phyloP scores from a whole-genome alignment of 2,113 vertebrate species.

The Grammomys dolichurus region DNA sequence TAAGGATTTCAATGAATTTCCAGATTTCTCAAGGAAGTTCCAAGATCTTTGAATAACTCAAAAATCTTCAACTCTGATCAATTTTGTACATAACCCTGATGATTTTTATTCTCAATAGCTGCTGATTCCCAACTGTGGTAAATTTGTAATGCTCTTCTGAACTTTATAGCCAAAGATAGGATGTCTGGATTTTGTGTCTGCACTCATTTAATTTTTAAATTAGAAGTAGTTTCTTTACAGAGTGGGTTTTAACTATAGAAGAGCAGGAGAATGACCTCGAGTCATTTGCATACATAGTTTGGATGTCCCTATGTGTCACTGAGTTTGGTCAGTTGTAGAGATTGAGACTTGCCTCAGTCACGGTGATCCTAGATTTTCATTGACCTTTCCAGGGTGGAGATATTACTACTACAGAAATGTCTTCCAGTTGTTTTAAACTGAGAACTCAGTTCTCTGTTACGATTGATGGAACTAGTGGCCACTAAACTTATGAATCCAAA shows the following conservation, averaged over 20 bases:
- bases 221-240: background rate
- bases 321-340: background rate
- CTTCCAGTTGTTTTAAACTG: constrained; percentile 62
- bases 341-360: background rate
- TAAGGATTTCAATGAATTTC: background rate
- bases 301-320: background rate
- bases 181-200: background rate
- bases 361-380: background rate
- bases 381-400: constrained; percentile 61
- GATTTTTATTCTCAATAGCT: background rate
- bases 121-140: background rate
- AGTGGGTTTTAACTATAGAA: constrained; percentile 21
- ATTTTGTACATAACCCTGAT: background rate
- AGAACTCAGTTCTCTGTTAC: constrained; percentile 57
- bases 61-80: background rate
- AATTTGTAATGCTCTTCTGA: background rate
- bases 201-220: background rate
- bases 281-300: background rate
- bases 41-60: background rate
- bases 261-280: background rate
- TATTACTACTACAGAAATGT: constrained; percentile 46
- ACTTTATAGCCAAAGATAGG: background rate
- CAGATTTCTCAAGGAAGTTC: background rate
- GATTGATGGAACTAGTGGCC: constrained; percentile 38
- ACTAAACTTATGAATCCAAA: constrained; percentile 45